Base-by-base conservation (phyloP, 2,888 invertebrate genomes). In the Empis livida region DNA sequence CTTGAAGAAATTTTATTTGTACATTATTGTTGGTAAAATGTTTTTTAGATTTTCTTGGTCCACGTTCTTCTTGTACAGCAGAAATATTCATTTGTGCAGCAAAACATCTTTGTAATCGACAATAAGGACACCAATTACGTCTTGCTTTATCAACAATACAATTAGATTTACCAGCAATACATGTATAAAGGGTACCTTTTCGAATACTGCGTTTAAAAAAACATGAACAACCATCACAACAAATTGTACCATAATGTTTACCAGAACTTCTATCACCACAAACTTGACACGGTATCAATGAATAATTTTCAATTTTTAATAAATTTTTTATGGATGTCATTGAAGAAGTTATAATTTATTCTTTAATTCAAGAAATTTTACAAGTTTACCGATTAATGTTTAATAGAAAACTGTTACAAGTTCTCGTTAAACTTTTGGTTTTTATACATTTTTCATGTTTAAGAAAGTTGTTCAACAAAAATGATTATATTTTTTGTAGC, bases 201-300 rank as follows among this genome's bases (percentile, higher is more conserved):
- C 90, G 73, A 42, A 90, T 79, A 54, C 84, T 85, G 55, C 90
- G 73, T 64, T 91, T 91, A 70, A 91, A 91, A 67, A 91, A 91
- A 59, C 91, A 91, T 44, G 87, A 86, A 62, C 90, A 91, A 1
- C 90, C 90, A 61, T 91, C 90, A 64, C 90, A 91, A 59, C 86
- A 86, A 63, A 78, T 81, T 13, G 86, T 82, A 0, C 89, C 88
- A 59, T 88, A 89, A 61, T 89, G 88, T 63, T 87, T 85, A 2
- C 89, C 89, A 57, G 82, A 87, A 17, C 84, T 84, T 59, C 82
- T 78, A 67, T 88, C 87, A 1, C 86, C 86, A 57, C 90, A 90
- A 30, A 90, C 87, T 59, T 78, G 75, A 59, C 89, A 90, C 1
- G 77, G 66, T 6, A 81, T 80, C 27, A 49, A 43, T 11, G 48